A percentile compares a stretch with the other conserved stretches of the same genome.
Evolutionary conservation across 2,113 vertebrate genomes (phyloP).

Genomic region (Tragelaphus buxtoni): DNA sequence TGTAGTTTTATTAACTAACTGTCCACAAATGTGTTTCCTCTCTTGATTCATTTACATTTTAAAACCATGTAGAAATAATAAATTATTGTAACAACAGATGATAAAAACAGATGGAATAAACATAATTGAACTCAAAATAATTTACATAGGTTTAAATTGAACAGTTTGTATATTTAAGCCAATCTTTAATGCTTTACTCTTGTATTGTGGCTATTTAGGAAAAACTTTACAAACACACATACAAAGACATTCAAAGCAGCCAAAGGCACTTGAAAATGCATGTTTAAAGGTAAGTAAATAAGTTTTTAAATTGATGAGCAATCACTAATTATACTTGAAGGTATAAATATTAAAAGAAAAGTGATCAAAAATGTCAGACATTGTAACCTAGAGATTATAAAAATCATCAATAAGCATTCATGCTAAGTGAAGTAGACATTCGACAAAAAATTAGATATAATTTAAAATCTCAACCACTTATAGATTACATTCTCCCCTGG

Average conservation of each 20-base stretch:
- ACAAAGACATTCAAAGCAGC: conserved; percentile 28
- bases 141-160: conserved; percentile 73
- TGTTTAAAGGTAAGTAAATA: conserved; percentile 40
- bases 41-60: conserved; percentile 77
- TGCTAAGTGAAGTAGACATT: conserved; percentile 43
- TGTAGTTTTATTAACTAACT: conserved; percentile 68
- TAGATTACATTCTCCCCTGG: conserved; percentile 29
- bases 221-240: conserved; percentile 48
- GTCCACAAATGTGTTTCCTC: conserved; percentile 66
- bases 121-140: conserved; percentile 74
- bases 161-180: conserved; percentile 69
- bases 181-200: conserved; percentile 66
- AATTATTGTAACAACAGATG: conserved; percentile 78
- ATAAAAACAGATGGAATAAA: conserved; percentile 83
- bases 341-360: conserved; percentile 27
- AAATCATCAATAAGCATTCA: conserved; percentile 42
- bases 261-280: conserved; percentile 5
- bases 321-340: not conserved
- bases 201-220: conserved; percentile 44
- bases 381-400: conserved; percentile 40
- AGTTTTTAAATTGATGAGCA: not conserved
- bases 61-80: conserved; percentile 73
- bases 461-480: conserved; percentile 51
- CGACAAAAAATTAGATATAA: conserved; percentile 51
- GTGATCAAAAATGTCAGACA: not conserved